Conservation (phyloP, 2,888 invertebrate species). For the Volucella bombylans region DNA sequence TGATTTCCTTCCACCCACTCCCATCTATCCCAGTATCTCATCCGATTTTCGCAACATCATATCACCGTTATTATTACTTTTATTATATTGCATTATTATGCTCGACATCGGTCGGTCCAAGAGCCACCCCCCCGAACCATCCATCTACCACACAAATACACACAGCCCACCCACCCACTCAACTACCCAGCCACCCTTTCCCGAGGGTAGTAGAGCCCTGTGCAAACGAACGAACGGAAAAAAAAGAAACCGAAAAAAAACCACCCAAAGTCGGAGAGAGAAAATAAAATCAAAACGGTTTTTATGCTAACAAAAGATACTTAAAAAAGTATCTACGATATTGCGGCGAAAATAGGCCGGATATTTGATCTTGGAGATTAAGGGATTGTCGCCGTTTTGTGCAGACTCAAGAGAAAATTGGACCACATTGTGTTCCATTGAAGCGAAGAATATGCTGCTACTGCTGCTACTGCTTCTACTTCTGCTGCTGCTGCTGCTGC, state of each 20-base stretch:
- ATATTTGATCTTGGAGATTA: conserved; percentile 77
- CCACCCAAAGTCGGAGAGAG: conserved; percentile 15
- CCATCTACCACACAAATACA: conserved; percentile 11
- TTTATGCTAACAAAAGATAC: conserved; percentile 74
- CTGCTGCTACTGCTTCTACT: conserved; percentile 30
- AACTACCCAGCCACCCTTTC: conserved; percentile 1
- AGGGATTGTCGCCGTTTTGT: conserved; percentile 77
- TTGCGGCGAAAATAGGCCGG: conserved; percentile 77
- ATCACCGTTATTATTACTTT: conserved; percentile 74
- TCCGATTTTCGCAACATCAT: conserved; percentile 72
- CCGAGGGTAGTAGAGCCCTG: conserved; percentile 16
- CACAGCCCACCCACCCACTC: conserved; percentile 20
- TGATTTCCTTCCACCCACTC: conserved; percentile 31
- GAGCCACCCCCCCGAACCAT: conserved; percentile 33
- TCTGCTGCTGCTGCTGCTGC: neutral
- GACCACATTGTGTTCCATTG: conserved; percentile 76
- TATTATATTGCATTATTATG: conserved; percentile 74
- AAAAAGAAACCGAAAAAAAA: conserved; percentile 25
- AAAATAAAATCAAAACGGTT: conserved; percentile 72
- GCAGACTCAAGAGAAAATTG: conserved; percentile 77
- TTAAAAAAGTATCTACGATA: conserved; percentile 75
- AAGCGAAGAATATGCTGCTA: conserved; percentile 74
- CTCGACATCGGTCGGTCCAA: conserved; percentile 63
- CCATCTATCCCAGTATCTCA: conserved; percentile 46
- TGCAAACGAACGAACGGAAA: neutral